These are phyloP conservation scores for Drosophila ficusphila DNA, from an alignment of 1,140 invertebrate species.

Conservation along the genomic window DNA sequence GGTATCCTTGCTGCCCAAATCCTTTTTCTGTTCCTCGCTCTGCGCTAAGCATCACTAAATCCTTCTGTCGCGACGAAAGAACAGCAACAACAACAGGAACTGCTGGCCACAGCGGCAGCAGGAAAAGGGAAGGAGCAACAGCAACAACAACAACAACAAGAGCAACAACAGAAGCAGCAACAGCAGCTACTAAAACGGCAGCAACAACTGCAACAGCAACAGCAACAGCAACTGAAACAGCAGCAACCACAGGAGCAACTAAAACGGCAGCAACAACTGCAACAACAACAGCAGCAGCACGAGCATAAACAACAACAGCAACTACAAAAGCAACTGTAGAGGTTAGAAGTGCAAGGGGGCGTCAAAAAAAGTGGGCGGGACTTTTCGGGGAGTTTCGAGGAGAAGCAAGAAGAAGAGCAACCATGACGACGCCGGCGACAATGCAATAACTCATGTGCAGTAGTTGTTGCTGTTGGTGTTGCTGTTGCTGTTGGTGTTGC, in stretches of 20 bases:
- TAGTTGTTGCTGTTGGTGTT: conserved; percentile 37
- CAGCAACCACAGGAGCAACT: conserved; percentile 20
- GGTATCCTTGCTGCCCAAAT: conserved; percentile 30
- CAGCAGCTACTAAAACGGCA: conserved; percentile 11
- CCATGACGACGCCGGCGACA: conserved; percentile 58
- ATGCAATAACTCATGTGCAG: conserved; percentile 73
- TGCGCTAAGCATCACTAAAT: conserved; percentile 70
- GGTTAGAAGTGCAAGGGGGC: conserved; percentile 19
- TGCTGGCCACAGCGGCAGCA: conserved; percentile 34
- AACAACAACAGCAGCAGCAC: not conserved
- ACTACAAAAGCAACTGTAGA: conserved; percentile 8
- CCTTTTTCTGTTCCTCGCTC: conserved; percentile 41
- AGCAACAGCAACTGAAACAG: conserved; percentile 12
- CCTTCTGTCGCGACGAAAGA: conserved; percentile 65
- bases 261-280: conserved; percentile 3
- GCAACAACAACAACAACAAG: not conserved
- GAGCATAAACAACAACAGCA: not conserved
- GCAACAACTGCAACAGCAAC: conserved; percentile 22
- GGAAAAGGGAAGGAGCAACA: not conserved
- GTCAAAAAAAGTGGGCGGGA: not conserved
- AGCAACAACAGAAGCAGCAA: not conserved
- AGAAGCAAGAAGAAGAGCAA: conserved; percentile 34
- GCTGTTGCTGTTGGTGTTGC: conserved; percentile 19
- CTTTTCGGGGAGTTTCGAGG: not conserved
- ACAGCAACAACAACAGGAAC: conserved; percentile 35